phyloP scores from a whole-genome alignment of 2,797 vertebrate genomes.

The Xenentodon cancila region DNA sequence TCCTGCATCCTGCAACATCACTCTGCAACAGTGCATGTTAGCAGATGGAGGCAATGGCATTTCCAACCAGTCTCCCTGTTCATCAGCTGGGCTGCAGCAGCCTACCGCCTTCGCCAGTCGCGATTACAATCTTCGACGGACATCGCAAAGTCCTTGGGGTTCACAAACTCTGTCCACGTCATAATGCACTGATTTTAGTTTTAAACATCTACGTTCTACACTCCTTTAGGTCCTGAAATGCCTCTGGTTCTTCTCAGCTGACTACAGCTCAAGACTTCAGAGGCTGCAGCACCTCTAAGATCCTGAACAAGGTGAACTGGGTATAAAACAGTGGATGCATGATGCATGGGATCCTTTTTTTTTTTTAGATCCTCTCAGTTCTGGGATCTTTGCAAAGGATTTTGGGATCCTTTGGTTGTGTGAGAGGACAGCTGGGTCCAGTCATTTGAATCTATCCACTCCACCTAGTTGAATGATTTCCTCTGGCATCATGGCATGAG shows the following conservation, averaged over 20 bases:
- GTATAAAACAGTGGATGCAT: no score
- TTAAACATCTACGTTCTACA: no score
- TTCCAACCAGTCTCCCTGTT: background rate
- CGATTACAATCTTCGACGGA: no score
- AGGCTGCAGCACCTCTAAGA: no score
- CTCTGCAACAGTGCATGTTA: constrained; percentile 5
- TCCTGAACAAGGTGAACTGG: no score
- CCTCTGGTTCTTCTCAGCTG: no score
- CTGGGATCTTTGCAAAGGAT: background rate
- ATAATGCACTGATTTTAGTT: no score
- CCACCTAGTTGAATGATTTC: background rate
- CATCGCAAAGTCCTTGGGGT: background rate
- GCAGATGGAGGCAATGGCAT: constrained; percentile 8
- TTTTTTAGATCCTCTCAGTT: background rate
- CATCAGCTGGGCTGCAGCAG: constrained; percentile 1
- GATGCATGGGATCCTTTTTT: no score
- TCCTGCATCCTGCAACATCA: background rate
- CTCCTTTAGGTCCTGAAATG: no score
- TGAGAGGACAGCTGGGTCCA: background rate
- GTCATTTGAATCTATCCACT: background rate
- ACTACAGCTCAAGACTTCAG: no score
- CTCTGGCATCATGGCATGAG: background rate
- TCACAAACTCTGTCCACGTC: background rate
- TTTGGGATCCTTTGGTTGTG: background rate
- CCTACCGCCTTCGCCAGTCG: background rate